Percentiles rank a stretch among this genome's conserved stretches.
These are phyloP conservation scores for Caenorhabditis doughertyi DNA, from an alignment of 2,888 invertebrate genomes.

Conservation along the genomic window DNA sequence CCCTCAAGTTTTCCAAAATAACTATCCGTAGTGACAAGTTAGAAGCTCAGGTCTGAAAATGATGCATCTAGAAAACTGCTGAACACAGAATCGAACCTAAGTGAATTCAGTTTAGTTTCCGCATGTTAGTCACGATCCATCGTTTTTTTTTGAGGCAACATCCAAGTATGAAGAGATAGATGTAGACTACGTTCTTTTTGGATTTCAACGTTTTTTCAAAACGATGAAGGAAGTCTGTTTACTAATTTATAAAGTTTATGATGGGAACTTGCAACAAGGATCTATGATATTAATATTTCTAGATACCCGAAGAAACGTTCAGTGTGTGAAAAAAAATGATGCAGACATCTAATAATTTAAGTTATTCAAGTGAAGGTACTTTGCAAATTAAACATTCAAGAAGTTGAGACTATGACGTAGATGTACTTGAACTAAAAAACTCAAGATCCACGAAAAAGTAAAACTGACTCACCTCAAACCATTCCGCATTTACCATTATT, in stretches of 20 bases:
- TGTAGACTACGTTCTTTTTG: not conserved
- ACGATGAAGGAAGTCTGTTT: too few relatives aligned
- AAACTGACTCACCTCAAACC: conserved; percentile 52
- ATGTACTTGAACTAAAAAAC: conserved; percentile 6
- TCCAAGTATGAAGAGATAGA: not conserved
- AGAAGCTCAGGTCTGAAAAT: not conserved
- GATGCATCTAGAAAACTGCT: not conserved
- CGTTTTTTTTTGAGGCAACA: not conserved
- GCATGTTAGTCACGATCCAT: conserved; percentile 11
- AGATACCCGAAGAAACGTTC: not conserved
- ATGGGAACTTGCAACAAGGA: too few relatives aligned
- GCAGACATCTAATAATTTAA: conserved; percentile 15
- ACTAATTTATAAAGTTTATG: too few relatives aligned
- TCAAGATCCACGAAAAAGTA: not conserved
- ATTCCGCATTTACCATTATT: conserved; percentile 52
- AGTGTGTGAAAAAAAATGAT: not conserved
- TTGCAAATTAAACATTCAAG: conserved; percentile 26
- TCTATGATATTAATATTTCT: too few relatives aligned
- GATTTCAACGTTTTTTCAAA: not conserved
- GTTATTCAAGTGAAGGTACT: not conserved
- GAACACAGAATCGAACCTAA: conserved; percentile 1
- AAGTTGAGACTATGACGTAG: conserved; percentile 39
- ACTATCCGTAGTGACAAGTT: too few relatives aligned
- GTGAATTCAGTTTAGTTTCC: conserved; percentile 4
- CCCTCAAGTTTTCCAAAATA: not conserved